These are phyloP conservation scores for Dolomedes plantarius DNA, from an alignment of 2,888 invertebrate genomes.

Conservation along the genomic window DNA sequence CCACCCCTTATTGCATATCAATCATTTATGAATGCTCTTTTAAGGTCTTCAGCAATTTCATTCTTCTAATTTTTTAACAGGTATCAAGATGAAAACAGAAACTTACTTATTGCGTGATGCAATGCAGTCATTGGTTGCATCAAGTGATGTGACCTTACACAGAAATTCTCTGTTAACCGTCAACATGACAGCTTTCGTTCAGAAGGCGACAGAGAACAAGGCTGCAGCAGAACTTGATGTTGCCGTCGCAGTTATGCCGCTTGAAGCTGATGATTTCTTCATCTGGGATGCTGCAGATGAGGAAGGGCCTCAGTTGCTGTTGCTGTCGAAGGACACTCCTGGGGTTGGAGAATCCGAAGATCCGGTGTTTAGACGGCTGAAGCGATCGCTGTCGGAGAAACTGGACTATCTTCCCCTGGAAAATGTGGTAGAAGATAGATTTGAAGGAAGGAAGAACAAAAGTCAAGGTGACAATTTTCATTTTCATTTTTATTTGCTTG, in stretches of 20 bases:
- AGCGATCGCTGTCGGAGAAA: constrained; percentile 25
- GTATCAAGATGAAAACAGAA: too few species aligned
- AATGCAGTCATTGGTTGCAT: not conserved
- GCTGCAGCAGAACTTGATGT: constrained; percentile 11
- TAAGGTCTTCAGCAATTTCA: too few species aligned
- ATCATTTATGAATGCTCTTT: too few species aligned
- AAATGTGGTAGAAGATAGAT: not conserved
- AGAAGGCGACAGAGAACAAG: not conserved
- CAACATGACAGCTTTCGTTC: constrained; percentile 25
- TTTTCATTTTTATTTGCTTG: not conserved
- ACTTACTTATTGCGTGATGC: not conserved
- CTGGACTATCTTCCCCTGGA: not conserved
- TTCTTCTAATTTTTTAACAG: too few species aligned
- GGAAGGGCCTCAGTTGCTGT: constrained; percentile 40
- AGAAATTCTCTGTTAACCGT: constrained; percentile 19
- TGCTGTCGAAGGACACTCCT: constrained; percentile 29
- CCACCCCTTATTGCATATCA: too few species aligned
- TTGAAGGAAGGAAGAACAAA: too few species aligned
- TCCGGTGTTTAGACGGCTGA: constrained; percentile 16
- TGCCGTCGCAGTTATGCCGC: not conserved
- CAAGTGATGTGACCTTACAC: not conserved
- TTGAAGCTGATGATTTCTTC: not conserved
- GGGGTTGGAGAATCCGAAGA: not conserved
- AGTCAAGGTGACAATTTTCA: not conserved
- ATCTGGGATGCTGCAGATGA: not conserved